Evolutionary conservation across 2,113 vertebrate species (phyloP).

Genomic region (Oryzias woworae): DNA sequence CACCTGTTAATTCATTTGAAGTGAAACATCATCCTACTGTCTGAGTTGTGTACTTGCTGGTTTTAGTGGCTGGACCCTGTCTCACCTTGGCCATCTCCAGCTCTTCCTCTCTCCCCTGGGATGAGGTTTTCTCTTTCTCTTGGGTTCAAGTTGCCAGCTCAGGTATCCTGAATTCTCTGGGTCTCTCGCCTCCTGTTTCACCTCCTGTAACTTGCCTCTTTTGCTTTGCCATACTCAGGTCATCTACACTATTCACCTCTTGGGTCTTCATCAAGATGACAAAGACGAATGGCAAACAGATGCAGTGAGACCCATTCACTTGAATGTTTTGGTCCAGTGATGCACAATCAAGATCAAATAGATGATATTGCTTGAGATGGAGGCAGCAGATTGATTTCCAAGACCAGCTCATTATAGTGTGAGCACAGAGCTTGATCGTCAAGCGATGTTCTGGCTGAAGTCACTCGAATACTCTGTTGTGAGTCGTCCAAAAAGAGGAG

Average conservation of each 20-base stretch:
- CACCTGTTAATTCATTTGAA: constrained; percentile 62
- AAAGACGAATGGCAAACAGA: constrained; percentile 58
- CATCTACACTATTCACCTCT: constrained; percentile 62
- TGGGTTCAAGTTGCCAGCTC: constrained; percentile 66
- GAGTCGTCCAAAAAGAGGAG: constrained; percentile 26
- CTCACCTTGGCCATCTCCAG: constrained; percentile 28
- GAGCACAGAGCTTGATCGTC: constrained; percentile 62
- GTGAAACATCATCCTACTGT: constrained; percentile 66
- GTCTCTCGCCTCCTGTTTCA: constrained; percentile 66
- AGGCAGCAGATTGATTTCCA: constrained; percentile 66
- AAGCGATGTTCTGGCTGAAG: constrained; percentile 61
- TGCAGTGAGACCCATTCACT: constrained; percentile 50
- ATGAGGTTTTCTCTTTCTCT: constrained; percentile 73
- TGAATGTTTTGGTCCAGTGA: constrained; percentile 55
- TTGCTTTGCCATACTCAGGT: constrained; percentile 57
- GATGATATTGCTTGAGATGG: constrained; percentile 59
- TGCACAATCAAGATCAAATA: constrained; percentile 67
- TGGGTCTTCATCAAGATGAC: constrained; percentile 58
- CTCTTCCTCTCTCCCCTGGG: constrained; percentile 68
- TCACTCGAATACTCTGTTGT: constrained; percentile 50
- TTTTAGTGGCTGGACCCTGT: constrained; percentile 27
- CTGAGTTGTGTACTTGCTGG: constrained; percentile 29
- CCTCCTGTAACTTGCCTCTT: constrained; percentile 57
- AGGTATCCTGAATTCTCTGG: constrained; percentile 66
- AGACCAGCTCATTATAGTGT: constrained; percentile 59